Percentiles rank a stretch among this genome's conserved stretches.
Evolutionary conservation across 1,140 invertebrate species (phyloP).

Genomic region (Globodera rostochiensis): DNA sequence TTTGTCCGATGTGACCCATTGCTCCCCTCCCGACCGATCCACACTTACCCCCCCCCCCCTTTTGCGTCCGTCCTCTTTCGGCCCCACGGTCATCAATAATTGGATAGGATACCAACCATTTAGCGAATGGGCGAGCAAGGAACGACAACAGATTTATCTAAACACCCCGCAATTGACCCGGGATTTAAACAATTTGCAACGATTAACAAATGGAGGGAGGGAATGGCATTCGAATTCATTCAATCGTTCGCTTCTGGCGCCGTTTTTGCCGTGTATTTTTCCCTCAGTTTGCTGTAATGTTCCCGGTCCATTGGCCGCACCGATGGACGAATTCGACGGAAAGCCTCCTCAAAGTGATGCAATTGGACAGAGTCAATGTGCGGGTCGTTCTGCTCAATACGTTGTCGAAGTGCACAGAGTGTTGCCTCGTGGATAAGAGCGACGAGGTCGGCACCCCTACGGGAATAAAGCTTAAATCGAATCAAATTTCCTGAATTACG

Average conservation of each 20-base stretch:
- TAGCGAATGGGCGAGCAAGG: neutral
- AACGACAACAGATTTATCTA: slow-evolving; percentile 1
- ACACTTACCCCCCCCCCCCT: neutral
- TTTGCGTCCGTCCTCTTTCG: neutral
- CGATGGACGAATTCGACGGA: slow-evolving; percentile 1
- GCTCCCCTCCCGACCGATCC: neutral
- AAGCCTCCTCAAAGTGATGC: slow-evolving; percentile 5
- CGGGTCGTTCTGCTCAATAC: slow-evolving; percentile 26
- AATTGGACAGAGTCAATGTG: neutral
- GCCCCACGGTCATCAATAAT: neutral
- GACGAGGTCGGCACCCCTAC: slow-evolving; percentile 25
- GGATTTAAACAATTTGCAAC: neutral
- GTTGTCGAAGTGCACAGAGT: neutral
- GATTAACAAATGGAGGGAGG: neutral
- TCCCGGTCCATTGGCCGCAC: slow-evolving; percentile 13
- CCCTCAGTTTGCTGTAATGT: slow-evolving; percentile 18
- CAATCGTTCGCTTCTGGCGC: neutral
- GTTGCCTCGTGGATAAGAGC: slow-evolving; percentile 26
- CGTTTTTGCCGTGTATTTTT: neutral
- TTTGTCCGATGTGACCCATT: neutral
- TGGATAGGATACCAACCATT: neutral
- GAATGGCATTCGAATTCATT: neutral
- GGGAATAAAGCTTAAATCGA: neutral
- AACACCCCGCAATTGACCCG: neutral
- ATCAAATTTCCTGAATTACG: slow-evolving; percentile 14